Conservation (phyloP, 2,888 invertebrate species). For the Siphonodentalium dalli region DNA sequence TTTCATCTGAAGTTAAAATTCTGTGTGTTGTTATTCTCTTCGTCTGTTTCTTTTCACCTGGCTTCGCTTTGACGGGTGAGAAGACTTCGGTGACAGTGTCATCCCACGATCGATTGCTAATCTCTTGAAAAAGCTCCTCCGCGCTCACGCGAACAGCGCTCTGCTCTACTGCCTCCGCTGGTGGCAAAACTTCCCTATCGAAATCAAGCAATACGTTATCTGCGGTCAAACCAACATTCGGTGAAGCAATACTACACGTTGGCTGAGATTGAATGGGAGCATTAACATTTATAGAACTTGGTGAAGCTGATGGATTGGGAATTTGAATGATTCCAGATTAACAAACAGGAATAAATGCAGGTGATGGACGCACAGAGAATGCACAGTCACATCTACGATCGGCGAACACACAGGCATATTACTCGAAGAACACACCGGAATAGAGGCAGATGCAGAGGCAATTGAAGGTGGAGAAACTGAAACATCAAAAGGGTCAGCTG, state of each 20-base stretch:
- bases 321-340: no score
- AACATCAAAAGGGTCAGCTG: not conserved
- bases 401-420: not conserved
- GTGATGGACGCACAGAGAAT: not conserved
- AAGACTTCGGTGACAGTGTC: conserved; percentile 1
- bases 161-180: not conserved
- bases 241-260: not conserved
- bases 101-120: not conserved
- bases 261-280: not conserved
- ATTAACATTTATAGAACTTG: not conserved
- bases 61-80: not conserved
- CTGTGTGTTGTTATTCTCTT: conserved; percentile 10
- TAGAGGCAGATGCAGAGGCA: not conserved
- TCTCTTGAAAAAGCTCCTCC: not conserved
- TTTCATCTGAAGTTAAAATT: conserved; percentile 10
- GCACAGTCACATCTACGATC: not conserved
- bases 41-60: not conserved
- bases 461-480: not conserved
- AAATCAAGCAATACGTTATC: not conserved
- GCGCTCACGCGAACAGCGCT: not conserved
- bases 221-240: not conserved
- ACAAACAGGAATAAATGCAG: not conserved
- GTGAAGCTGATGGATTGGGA: not conserved
- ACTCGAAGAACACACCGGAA: not conserved
- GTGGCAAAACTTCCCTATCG: not conserved